phyloP scores from a whole-genome alignment of 35 echinoderm and acorn worm genomes.

The Eucidaris tribuloides region DNA sequence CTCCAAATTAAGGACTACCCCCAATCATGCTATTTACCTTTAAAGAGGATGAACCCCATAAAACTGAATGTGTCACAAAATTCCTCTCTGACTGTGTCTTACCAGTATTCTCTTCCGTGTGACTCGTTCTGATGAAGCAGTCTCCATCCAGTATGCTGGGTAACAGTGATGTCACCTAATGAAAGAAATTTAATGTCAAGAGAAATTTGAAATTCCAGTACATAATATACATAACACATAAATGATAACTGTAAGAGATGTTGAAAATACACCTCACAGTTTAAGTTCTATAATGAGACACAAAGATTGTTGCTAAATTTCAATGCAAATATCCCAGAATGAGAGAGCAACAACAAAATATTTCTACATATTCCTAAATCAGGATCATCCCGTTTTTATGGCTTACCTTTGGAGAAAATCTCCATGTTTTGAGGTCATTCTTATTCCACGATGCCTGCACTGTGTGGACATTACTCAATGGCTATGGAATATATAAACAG shows the following conservation, averaged over 20 bases:
- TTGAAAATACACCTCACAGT: neutral
- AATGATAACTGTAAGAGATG: neutral
- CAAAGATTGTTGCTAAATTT: neutral
- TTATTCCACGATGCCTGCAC: constrained; percentile 86
- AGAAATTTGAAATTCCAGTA: neutral
- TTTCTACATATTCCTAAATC: neutral
- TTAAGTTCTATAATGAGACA: neutral
- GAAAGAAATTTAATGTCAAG: neutral
- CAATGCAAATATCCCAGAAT: neutral
- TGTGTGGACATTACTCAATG: constrained; percentile 98
- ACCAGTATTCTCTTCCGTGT: constrained; percentile 83
- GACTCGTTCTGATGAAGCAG: constrained; percentile 77
- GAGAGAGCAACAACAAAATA: neutral
- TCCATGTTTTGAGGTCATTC: constrained; percentile 82
- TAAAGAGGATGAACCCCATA: neutral
- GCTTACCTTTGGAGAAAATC: constrained; percentile 93
- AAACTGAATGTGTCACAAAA: neutral
- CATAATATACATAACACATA: neutral
- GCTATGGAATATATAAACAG: constrained; percentile 46
- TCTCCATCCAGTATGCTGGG: constrained; percentile 97
- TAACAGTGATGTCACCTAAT: constrained; percentile 77
- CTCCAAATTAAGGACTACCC: neutral
- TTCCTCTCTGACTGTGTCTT: neutral
- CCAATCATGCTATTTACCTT: neutral
- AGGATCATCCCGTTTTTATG: neutral